A percentile compares a stretch with the other conserved stretches of the same genome.
Evolutionary conservation across 2,113 vertebrate species (phyloP).

Genomic region (Equus przewalskii): DNA sequence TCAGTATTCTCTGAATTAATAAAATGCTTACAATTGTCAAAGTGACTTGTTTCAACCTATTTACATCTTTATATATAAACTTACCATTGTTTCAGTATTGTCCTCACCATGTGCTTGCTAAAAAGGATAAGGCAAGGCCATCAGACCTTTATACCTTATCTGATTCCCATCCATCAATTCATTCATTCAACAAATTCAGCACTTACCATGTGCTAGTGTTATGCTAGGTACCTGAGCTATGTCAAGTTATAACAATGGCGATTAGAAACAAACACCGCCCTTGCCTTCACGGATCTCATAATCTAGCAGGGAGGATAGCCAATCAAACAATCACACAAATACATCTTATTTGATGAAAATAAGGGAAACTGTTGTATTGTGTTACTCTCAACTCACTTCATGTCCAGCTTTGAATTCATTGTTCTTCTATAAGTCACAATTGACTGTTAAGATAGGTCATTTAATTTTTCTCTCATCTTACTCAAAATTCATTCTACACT

Average conservation of each 20-base stretch:
- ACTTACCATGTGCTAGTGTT: background rate
- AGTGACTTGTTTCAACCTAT: background rate
- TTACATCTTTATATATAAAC: background rate
- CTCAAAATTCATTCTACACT: background rate
- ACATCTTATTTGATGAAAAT: background rate
- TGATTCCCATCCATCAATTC: background rate
- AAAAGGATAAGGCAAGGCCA: background rate
- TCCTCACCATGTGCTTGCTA: background rate
- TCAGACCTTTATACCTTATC: background rate
- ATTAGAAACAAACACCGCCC: background rate
- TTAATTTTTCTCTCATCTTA: background rate
- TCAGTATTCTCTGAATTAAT: background rate
- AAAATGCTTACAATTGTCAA: background rate
- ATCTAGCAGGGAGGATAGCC: background rate
- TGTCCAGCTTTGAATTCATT: background rate
- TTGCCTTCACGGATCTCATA: background rate
- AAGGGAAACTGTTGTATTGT: background rate
- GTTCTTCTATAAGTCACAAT: background rate
- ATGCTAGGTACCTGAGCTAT: background rate
- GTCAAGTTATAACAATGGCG: background rate
- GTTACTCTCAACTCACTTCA: background rate
- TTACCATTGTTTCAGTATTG: background rate
- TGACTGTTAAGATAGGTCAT: background rate
- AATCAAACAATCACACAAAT: background rate
- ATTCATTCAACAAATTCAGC: background rate